These are phyloP conservation scores for Macroglossus sobrinus DNA, from an alignment of 2,113 vertebrate species.

Conservation along the genomic window DNA sequence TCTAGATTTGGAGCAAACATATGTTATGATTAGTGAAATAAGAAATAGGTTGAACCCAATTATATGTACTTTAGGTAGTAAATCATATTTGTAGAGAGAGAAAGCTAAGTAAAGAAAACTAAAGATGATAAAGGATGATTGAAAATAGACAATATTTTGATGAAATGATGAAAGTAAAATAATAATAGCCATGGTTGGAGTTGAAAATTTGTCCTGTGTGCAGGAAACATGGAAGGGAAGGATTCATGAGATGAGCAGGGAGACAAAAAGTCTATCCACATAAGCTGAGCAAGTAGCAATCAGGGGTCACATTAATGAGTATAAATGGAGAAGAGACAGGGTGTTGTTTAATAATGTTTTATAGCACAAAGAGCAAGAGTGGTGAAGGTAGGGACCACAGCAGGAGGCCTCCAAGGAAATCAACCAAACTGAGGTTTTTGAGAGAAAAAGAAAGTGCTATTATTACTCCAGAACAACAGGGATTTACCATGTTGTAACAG, in stretches of 20 bases:
- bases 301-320: neutral
- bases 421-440: neutral
- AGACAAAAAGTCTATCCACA: accelerated
- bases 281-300: neutral
- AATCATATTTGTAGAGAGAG: neutral
- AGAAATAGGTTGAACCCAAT: neutral
- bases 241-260: accelerated
- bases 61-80: neutral
- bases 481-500: neutral
- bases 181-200: neutral
- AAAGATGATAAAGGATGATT: neutral
- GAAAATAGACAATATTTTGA: neutral
- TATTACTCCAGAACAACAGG: neutral
- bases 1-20: neutral
- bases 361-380: neutral
- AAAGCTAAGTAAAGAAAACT: neutral
- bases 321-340: neutral
- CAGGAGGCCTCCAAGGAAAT: neutral
- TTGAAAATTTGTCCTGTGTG: neutral
- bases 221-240: neutral
- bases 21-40: neutral
- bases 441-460: neutral
- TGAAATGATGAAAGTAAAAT: neutral
- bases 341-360: too few relatives aligned
- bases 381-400: neutral